phyloP scores from a whole-genome alignment of 2,113 vertebrate species.

The Pongo abelii region DNA sequence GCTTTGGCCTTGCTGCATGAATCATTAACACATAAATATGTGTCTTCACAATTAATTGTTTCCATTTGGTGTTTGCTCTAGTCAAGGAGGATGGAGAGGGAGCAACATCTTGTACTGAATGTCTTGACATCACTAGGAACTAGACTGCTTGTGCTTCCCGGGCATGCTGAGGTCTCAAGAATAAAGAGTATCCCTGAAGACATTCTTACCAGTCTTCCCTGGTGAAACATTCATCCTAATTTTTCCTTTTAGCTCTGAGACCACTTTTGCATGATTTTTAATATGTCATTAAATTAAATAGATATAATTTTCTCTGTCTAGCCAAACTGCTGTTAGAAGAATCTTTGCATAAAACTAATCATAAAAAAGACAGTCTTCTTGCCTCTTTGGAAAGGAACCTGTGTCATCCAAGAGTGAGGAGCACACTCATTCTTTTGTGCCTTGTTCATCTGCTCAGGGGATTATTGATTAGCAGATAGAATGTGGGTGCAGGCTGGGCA shows the following conservation, averaged over 20 bases:
- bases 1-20: neutral
- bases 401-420: neutral
- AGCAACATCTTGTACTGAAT: neutral
- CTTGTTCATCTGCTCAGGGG: neutral
- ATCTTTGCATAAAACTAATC: constrained; percentile 34
- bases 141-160: neutral
- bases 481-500: too few species aligned
- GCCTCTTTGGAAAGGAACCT: neutral
- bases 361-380: constrained; percentile 17
- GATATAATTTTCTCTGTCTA: constrained; percentile 60
- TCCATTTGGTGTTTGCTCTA: neutral
- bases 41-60: neutral
- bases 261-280: constrained; percentile 52
- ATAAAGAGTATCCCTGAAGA: neutral
- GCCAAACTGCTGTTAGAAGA: constrained; percentile 34
- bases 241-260: constrained; percentile 19
- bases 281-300: constrained; percentile 60
- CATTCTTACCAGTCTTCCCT: neutral
- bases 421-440: neutral
- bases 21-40: neutral
- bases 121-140: neutral
- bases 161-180: neutral
- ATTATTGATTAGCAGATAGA: neutral
- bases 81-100: neutral
- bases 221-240: neutral